These are phyloP conservation scores for Pangasius larnaudii DNA, from an alignment of 2,797 vertebrate species.

Conservation along the genomic window DNA sequence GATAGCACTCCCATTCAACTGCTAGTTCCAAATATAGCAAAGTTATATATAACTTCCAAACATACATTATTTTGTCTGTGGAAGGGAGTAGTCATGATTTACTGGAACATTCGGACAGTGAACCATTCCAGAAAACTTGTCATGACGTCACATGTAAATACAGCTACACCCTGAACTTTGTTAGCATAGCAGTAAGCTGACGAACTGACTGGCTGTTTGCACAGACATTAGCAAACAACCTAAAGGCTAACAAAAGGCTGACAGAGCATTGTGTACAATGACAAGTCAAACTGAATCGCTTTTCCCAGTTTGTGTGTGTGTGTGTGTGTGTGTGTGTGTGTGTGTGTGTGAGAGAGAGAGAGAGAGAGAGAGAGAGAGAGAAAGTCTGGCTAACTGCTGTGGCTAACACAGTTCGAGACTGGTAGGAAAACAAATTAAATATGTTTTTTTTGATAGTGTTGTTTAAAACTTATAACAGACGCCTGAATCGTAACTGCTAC, in stretches of 20 bases:
- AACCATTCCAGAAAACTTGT: background rate
- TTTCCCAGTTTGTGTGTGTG: background rate
- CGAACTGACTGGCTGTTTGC: slow-evolving; percentile 22
- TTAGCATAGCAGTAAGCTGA: slow-evolving; percentile 24
- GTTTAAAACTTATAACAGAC: too few species aligned
- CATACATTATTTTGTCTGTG: background rate
- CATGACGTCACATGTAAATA: slow-evolving; percentile 20
- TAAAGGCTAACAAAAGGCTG: slow-evolving; percentile 20
- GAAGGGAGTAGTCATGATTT: background rate
- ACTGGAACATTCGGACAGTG: background rate
- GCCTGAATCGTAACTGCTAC: background rate
- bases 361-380: background rate
- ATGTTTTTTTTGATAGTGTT: background rate
- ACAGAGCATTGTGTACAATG: slow-evolving; percentile 28
- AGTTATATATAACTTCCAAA: background rate
- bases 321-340: background rate
- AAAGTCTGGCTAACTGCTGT: slow-evolving; percentile 5
- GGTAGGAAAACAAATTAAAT: background rate
- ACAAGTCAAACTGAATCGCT: slow-evolving; percentile 4
- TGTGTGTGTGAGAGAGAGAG: background rate
- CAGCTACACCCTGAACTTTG: slow-evolving; percentile 32
- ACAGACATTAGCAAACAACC: slow-evolving; percentile 24
- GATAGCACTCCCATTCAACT: background rate
- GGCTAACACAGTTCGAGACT: background rate
- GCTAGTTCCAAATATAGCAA: background rate